Conservation (phyloP, 2,113 vertebrate species). For the Petaurus breviceps region DNA sequence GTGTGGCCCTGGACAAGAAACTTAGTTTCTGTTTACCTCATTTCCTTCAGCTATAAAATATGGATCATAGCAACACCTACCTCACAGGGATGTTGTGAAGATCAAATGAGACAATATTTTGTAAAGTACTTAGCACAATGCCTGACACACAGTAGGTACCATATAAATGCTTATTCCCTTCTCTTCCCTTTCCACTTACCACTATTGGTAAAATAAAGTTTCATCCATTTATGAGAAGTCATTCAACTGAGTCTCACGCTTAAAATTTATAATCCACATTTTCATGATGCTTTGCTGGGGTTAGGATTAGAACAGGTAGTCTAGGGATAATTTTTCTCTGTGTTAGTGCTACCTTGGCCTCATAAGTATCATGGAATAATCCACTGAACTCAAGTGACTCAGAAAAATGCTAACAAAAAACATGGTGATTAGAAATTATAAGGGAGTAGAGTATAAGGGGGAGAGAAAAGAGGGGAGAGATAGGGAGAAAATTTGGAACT, state of each 20-base stretch:
- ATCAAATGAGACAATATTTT: background rate
- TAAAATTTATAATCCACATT: background rate
- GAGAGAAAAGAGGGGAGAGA: too few relatives aligned
- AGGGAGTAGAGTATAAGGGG: too few relatives aligned
- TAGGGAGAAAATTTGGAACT: too few relatives aligned
- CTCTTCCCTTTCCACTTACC: background rate
- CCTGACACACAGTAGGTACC: background rate
- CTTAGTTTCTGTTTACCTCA: background rate
- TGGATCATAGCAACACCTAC: background rate
- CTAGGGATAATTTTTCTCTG: background rate
- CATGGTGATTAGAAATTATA: background rate
- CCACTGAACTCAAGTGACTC: background rate
- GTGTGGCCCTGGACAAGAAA: background rate
- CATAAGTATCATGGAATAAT: background rate
- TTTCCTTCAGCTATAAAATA: background rate
- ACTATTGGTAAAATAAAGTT: background rate
- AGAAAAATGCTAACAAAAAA: background rate
- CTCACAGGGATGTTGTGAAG: background rate
- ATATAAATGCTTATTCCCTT: background rate
- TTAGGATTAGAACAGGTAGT: background rate
- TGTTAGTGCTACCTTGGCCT: background rate
- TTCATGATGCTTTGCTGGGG: background rate
- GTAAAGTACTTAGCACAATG: background rate
- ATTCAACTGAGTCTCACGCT: background rate
- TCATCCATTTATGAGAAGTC: background rate